phyloP scores from a whole-genome alignment of 2,113 vertebrate genomes.

The Eclectus roratus region DNA sequence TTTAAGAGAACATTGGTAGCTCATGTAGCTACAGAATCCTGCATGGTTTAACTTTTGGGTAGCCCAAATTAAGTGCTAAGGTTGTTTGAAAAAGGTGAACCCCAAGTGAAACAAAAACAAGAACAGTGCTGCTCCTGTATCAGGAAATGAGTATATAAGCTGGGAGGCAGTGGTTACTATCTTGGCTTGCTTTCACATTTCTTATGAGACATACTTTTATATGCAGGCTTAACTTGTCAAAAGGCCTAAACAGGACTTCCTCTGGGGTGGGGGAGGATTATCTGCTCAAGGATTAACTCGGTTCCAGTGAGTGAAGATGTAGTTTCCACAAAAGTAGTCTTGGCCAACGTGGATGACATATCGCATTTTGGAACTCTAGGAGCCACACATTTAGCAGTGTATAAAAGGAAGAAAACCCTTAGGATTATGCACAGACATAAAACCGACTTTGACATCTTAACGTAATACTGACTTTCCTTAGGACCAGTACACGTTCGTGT shows the following conservation, averaged over 20 bases:
- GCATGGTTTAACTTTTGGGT: neutral
- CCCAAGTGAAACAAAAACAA: neutral
- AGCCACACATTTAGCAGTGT: neutral
- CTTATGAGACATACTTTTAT: neutral
- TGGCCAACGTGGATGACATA: neutral
- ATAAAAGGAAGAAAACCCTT: neutral
- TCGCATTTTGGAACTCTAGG: neutral
- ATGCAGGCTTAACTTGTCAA: neutral
- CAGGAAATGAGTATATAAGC: neutral
- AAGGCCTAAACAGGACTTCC: neutral
- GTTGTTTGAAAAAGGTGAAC: neutral
- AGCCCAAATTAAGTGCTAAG: neutral
- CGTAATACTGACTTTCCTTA: neutral
- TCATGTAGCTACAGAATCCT: neutral
- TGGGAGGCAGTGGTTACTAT: neutral
- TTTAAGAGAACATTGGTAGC: neutral
- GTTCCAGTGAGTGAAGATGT: neutral
- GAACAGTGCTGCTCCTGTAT: neutral
- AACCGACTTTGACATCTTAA: neutral
- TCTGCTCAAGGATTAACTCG: neutral
- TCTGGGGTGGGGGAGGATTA: neutral
- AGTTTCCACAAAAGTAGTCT: neutral
- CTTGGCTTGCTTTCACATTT: neutral
- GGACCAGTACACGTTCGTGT: accelerated
- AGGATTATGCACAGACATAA: neutral